Conservation (phyloP, 37 sponge, comb jelly and placozoan species). For the Chondrilla cf. caribensis region DNA sequence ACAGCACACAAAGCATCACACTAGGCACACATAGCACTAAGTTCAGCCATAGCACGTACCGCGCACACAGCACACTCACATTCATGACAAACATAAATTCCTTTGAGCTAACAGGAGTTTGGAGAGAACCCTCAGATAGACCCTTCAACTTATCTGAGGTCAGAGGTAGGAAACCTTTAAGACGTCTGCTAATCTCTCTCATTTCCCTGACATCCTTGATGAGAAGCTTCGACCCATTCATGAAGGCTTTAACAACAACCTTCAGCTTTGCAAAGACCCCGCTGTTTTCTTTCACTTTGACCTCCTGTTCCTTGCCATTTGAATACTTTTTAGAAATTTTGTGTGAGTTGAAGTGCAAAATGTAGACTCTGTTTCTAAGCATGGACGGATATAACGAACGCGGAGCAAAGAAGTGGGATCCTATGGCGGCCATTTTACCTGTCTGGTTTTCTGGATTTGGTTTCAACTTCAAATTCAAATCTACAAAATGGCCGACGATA, state of each 20-base stretch:
- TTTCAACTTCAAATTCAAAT: too few relatives aligned
- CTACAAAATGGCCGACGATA: not conserved
- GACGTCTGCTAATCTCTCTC: slow-evolving; percentile 17
- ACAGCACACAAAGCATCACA: too few relatives aligned
- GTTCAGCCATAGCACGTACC: too few relatives aligned
- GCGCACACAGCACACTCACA: not conserved
- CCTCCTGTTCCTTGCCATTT: not conserved
- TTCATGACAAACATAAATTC: slow-evolving; percentile 16
- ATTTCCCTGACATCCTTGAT: not conserved
- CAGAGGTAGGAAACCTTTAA: not conserved
- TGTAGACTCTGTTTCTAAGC: too few relatives aligned
- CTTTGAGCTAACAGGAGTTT: not conserved
- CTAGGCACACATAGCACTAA: too few relatives aligned
- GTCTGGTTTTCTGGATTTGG: too few relatives aligned
- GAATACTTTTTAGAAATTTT: too few relatives aligned
- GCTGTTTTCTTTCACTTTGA: not conserved
- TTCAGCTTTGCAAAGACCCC: slow-evolving; percentile 17
- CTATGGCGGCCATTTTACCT: too few relatives aligned
- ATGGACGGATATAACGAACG: too few relatives aligned
- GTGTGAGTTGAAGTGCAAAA: too few relatives aligned
- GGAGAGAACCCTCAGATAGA: not conserved
- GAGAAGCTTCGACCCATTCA: slow-evolving; percentile 6
- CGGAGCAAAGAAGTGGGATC: too few relatives aligned
- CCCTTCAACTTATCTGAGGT: not conserved
- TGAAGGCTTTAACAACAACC: not conserved